phyloP scores from a whole-genome alignment of 64 coral and sea anemone species.

The Dendrophyllia cribrosa region DNA sequence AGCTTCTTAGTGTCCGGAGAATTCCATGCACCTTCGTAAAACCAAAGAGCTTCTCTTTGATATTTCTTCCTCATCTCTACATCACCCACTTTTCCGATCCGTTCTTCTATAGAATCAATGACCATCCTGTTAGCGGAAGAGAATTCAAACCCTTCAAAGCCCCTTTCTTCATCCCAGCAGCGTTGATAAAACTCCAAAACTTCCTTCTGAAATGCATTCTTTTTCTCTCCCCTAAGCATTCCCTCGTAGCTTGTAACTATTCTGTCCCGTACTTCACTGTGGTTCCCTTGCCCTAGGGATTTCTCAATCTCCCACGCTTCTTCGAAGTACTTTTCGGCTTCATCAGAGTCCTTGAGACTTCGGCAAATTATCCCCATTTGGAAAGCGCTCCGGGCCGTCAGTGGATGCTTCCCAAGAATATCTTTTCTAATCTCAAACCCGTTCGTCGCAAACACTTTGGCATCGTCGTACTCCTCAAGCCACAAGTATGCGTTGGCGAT shows the following conservation, averaged over 20 bases:
- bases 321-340: slow-evolving; percentile 49
- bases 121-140: neutral
- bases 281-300: slow-evolving; percentile 21
- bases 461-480: slow-evolving; percentile 16
- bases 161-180: slow-evolving; percentile 7
- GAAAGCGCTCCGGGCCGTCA: slow-evolving; percentile 41
- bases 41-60: slow-evolving; percentile 14
- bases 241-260: neutral
- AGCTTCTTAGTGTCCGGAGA: slow-evolving; percentile 22
- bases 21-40: slow-evolving; percentile 33
- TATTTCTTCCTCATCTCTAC: neutral
- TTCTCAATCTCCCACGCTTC: slow-evolving; percentile 59
- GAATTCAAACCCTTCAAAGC: neutral
- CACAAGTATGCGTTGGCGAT: slow-evolving; percentile 44
- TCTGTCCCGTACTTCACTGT: neutral
- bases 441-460: slow-evolving; percentile 26
- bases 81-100: neutral
- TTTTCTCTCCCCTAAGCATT: neutral
- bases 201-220: neutral
- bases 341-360: neutral
- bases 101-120: slow-evolving; percentile 10
- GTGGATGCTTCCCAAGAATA: slow-evolving; percentile 35
- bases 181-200: slow-evolving; percentile 1
- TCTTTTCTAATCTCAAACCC: slow-evolving; percentile 39
- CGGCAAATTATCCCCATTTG: slow-evolving; percentile 31